phyloP scores from a whole-genome alignment of 1,140 invertebrate genomes.

The Ooceraea biroi region DNA sequence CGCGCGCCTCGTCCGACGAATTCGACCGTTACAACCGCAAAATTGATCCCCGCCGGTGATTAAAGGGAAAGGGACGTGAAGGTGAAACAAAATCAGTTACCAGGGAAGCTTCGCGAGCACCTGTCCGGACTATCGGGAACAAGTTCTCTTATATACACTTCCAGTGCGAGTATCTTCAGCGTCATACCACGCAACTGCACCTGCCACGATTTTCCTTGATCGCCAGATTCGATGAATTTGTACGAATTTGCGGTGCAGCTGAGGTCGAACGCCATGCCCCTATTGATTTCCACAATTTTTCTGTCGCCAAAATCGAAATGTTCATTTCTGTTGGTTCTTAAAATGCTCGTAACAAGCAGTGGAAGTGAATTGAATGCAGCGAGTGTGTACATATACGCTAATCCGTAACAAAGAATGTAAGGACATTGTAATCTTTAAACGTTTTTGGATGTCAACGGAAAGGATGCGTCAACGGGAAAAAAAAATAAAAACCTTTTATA shows the following conservation, averaged over 20 bases:
- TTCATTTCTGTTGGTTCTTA: neutral
- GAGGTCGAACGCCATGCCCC: neutral
- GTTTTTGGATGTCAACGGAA: neutral
- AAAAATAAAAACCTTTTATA: constrained; percentile 30
- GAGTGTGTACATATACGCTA: neutral
- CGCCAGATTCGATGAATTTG: constrained; percentile 38
- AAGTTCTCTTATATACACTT: constrained; percentile 29
- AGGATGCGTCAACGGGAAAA: neutral
- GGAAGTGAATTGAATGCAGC: neutral
- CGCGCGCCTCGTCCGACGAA: constrained; percentile 33
- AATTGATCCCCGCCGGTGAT: constrained; percentile 18
- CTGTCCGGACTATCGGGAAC: constrained; percentile 36
- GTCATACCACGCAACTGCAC: constrained; percentile 42
- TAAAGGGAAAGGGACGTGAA: constrained; percentile 7
- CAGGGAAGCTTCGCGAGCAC: constrained; percentile 49
- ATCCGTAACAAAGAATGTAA: neutral
- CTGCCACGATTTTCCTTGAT: constrained; percentile 58
- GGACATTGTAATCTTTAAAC: neutral
- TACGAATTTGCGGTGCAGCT: neutral
- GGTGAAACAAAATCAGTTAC: constrained; percentile 60
- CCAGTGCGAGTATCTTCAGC: neutral
- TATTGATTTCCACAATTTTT: neutral
- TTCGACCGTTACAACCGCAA: constrained; percentile 65
- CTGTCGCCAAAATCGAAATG: neutral
- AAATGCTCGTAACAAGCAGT: neutral